Evolutionary conservation across 1,140 invertebrate genomes (phyloP), one percentile per base, ranked within the genome.

Genomic region (Trichomalopsis sarcophagae): DNA sequence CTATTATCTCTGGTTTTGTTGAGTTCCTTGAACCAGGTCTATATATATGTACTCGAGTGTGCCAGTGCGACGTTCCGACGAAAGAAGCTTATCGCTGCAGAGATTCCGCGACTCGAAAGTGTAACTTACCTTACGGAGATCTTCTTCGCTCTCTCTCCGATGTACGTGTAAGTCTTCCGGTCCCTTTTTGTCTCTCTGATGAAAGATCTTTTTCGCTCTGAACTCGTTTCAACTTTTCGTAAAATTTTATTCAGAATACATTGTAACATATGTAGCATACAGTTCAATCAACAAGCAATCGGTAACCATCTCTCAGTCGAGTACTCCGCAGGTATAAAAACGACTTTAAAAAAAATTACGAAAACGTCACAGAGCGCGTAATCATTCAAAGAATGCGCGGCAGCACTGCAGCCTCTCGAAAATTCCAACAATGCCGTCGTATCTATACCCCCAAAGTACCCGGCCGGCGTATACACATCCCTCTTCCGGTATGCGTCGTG

Each of bases 1-100:
- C 44, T 83, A 13, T 83, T 83, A 83, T 83, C 82, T 77, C 10
- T 1, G 74, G 21, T 84, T 84, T 27, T 78, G 73, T 78, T 69
- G 82, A 78, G 82, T 73, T 79, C 66, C 75, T 84, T 76, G 76
- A 79, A 73, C 36, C 17, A 71, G 10, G 36, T 62, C 14, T 62
- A 62, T 62, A 62, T 62, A 62, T 62, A 21, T 6, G 55, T 14
- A 62, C 55, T 3, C 17, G n/a, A 9, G 21, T n/a, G 7, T 17
- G 17, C 4, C 4, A 6, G 50, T 2, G 40, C 78, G 82, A 78
- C 21, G 36, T 50, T 77, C 55, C 81, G 14, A 55, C 47, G 55
- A 84, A 71, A 71, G 66, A 44, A 44, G 27, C 55, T 79, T 84
- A 84, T 84, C 62, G 40, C 23, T n/a, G 1, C 23, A 47, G 55